Conservation (phyloP, 2,113 vertebrate genomes). For the Onychorhynchus coronatus region DNA sequence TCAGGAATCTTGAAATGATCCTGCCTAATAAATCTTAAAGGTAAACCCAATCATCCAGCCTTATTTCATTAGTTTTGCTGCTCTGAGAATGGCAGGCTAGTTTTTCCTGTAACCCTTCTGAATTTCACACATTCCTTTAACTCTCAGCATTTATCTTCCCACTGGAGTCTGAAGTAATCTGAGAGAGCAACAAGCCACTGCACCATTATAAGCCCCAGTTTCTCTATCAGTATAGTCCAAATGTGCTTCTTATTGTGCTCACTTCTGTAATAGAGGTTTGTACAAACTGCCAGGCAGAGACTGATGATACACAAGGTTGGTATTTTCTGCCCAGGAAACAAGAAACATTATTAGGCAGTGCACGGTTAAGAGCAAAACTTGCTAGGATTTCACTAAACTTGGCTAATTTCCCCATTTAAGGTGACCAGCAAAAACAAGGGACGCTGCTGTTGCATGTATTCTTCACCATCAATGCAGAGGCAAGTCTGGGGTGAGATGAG, state of each 20-base stretch:
- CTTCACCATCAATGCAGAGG: not conserved
- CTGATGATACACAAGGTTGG: not conserved
- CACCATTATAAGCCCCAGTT: conserved; percentile 3
- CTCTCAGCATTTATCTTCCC: conserved; percentile 43
- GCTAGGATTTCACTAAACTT: not conserved
- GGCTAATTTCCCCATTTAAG: not conserved
- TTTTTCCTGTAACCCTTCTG: conserved; percentile 26
- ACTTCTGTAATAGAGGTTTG: conserved; percentile 2
- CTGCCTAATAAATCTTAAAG: not conserved
- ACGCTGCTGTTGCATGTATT: not conserved
- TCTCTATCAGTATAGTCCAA: not conserved
- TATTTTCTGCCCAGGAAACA: conserved; percentile 4
- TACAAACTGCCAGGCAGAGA: not conserved
- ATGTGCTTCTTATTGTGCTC: not conserved
- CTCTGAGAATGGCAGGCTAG: conserved; percentile 23
- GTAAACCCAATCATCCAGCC: not conserved
- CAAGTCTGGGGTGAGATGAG: not conserved
- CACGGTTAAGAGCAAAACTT: not conserved
- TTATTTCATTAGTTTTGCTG: conserved; percentile 33
- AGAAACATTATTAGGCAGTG: not conserved
- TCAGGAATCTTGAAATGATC: not conserved
- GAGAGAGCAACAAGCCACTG: conserved; percentile 23
- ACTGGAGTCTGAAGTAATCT: conserved; percentile 47
- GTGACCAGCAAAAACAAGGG: not conserved
- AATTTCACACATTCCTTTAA: conserved; percentile 56